A percentile compares a stretch with the other conserved stretches of the same genome.
Evolutionary conservation across 2,797 vertebrate species (phyloP).

Genomic region (Octomys mimax): DNA sequence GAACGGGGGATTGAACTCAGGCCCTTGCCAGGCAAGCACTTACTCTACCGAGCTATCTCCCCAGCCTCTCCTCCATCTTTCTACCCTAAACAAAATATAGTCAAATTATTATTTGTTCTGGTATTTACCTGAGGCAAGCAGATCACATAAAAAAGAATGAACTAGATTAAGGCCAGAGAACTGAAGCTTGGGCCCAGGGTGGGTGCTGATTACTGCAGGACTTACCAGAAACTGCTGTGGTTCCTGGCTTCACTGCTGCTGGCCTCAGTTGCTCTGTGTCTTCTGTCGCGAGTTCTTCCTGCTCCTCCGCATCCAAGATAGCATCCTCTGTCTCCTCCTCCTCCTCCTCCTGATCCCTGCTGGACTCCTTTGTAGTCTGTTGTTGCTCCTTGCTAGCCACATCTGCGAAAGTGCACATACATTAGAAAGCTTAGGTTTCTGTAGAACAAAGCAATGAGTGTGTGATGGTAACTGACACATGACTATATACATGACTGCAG

Average conservation of each 20-base stretch:
- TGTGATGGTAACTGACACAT: neutral
- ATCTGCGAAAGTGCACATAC: constrained; percentile 88
- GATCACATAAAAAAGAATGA: neutral
- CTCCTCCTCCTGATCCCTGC: constrained; percentile 89
- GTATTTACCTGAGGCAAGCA: neutral
- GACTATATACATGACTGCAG: neutral
- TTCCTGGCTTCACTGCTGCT: constrained; percentile 89
- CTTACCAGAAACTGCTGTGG: constrained; percentile 83
- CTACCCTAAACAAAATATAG: neutral
- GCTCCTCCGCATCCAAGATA: constrained; percentile 92
- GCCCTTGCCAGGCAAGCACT: too few species aligned
- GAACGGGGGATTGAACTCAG: too few species aligned
- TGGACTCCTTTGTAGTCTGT: constrained; percentile 87
- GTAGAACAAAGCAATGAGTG: neutral
- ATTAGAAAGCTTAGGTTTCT: neutral
- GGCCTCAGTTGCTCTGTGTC: constrained; percentile 93
- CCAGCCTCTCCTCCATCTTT: neutral
- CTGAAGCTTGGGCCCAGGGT: too few species aligned
- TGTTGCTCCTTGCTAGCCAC: constrained; percentile 96
- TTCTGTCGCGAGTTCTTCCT: constrained; percentile 90
- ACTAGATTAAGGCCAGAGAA: neutral
- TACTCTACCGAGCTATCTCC: too few species aligned
- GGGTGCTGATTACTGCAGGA: neutral
- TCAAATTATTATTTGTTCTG: neutral
- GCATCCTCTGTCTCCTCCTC: constrained; percentile 88